Conservation (phyloP, 1,140 invertebrate genomes). For the Diabrotica virgifera region DNA sequence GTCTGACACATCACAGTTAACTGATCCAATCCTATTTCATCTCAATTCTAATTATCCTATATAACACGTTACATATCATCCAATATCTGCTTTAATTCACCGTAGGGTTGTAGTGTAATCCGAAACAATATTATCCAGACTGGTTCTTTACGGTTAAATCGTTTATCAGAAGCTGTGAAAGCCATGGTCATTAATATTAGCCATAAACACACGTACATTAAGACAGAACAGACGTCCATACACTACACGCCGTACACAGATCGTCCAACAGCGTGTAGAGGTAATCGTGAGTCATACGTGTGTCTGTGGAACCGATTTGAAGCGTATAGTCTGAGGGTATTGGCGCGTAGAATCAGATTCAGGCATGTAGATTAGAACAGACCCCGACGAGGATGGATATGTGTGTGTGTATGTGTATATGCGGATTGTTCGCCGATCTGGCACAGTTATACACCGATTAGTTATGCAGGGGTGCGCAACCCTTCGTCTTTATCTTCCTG, state of each 20-base stretch:
- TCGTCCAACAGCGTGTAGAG: constrained; percentile 6
- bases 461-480: constrained; percentile 41
- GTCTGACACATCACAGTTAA: too few species aligned
- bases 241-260: too few species aligned
- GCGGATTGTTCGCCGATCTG: constrained; percentile 30
- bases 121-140: background rate
- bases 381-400: constrained; percentile 10
- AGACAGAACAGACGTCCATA: too few species aligned
- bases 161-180: constrained; percentile 10
- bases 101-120: background rate
- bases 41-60: too few species aligned
- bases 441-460: constrained; percentile 44
- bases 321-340: constrained; percentile 16
- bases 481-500: background rate
- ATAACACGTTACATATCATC: background rate
- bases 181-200: constrained; percentile 14
- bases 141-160: constrained; percentile 9
- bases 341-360: constrained; percentile 16
- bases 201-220: constrained; percentile 6
- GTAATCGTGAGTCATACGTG: constrained; percentile 20
- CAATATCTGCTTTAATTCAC: background rate
- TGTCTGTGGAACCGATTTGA: constrained; percentile 12
- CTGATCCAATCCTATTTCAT: too few species aligned
- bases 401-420: constrained; percentile 25
- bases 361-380: constrained; percentile 39